Evolutionary conservation across 2,888 invertebrate species (phyloP).

Genomic region (Achlya flavicornis): DNA sequence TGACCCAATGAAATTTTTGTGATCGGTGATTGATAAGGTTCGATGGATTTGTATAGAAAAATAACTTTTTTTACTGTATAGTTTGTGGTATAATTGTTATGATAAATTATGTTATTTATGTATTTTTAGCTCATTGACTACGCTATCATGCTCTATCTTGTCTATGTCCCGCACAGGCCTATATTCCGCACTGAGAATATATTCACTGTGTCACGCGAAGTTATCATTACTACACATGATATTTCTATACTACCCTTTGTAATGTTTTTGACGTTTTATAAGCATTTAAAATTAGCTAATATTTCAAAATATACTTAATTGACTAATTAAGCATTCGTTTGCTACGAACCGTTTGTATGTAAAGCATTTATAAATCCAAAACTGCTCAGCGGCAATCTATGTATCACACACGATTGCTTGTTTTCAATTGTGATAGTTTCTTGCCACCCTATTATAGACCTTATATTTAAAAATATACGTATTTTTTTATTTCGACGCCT

Average conservation of each 20-base stretch:
- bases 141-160: slow-evolving; percentile 23
- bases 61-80: slow-evolving; percentile 67
- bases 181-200: slow-evolving; percentile 51
- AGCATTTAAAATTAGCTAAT: slow-evolving; percentile 9
- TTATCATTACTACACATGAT: slow-evolving; percentile 4
- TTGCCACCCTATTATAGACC: slow-evolving; percentile 66
- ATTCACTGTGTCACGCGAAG: slow-evolving; percentile 40
- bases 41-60: slow-evolving; percentile 68
- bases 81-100: slow-evolving; percentile 67
- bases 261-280: slow-evolving; percentile 12
- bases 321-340: slow-evolving; percentile 25
- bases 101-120: slow-evolving; percentile 61
- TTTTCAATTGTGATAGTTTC: slow-evolving; percentile 74
- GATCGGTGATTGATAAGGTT: slow-evolving; percentile 62
- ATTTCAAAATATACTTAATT: slow-evolving; percentile 29
- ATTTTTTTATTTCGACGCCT: slow-evolving; percentile 55
- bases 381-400: slow-evolving; percentile 58
- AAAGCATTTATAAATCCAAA: slow-evolving; percentile 27
- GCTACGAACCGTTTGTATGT: slow-evolving; percentile 27
- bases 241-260: slow-evolving; percentile 5
- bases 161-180: slow-evolving; percentile 49
- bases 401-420: slow-evolving; percentile 59
- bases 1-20: slow-evolving; percentile 59
- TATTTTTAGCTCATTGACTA: slow-evolving; percentile 54
- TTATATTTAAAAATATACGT: slow-evolving; percentile 39